Evolutionary conservation across 1,140 invertebrate species (phyloP), one percentile per base, ranked within the genome.

Genomic region (Palaemon carinicauda): DNA sequence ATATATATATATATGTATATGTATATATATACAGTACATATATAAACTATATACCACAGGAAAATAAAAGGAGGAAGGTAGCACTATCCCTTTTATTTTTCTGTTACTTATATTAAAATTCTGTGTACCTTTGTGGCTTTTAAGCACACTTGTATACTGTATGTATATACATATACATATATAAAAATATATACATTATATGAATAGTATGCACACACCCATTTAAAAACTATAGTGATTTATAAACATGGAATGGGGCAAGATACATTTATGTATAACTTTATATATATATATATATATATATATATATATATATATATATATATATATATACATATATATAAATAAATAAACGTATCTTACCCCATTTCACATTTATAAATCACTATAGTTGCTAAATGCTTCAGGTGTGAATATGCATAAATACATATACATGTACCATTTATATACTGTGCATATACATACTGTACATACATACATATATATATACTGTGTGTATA

Each of bases 1-100:
- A 41, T 75, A 75, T 75, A 75, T 75, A 51, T 75, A 75, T 75
- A 75, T 75, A 75, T 75, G 41, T 75, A 75, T 75, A 75, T 31
- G 9, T 75, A 75, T 75, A 75, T 50, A 75, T 75, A 1, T 74
- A 2, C 31, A 33, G n/a, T 75, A 19, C 17, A 50, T 75, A 50
- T 50, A 10, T 75, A 31, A n/a, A n/a, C n/a, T n/a, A n/a, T n/a
- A n/a, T n/a, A n/a, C n/a, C n/a, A n/a, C n/a, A n/a, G n/a, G n/a
- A n/a, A n/a, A n/a, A n/a, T n/a, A n/a, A n/a, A n/a, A n/a, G n/a
- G n/a, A n/a, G n/a, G n/a, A n/a, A n/a, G n/a, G n/a, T n/a, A n/a
- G n/a, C n/a, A n/a, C n/a, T n/a, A n/a, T n/a, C n/a, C n/a, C n/a
- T n/a, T n/a, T n/a, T n/a, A n/a, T n/a, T n/a, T n/a, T n/a, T n/a